Conservation (phyloP, 2,113 vertebrate genomes). For the Odocoileus virginianus region DNA sequence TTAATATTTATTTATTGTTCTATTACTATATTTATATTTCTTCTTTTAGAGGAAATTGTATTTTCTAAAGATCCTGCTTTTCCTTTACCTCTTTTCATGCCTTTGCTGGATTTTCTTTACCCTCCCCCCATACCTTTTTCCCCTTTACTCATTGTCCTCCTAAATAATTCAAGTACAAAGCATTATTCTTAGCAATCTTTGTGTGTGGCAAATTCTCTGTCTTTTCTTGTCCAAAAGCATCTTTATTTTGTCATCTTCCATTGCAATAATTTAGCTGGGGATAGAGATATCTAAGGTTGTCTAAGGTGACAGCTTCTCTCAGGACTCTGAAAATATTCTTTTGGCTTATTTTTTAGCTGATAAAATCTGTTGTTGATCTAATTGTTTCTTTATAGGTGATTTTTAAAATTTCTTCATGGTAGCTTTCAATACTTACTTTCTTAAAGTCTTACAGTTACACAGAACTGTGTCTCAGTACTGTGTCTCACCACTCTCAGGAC, state of each 20-base stretch:
- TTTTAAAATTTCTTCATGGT: not conserved
- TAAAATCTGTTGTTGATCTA: not conserved
- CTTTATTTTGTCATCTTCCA: slow-evolving; percentile 4
- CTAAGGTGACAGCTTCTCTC: not conserved
- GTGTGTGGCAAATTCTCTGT: not conserved
- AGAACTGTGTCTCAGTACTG: not conserved
- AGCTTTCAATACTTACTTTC: not conserved
- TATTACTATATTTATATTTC: not conserved
- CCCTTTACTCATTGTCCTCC: not conserved
- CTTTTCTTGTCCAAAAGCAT: not conserved
- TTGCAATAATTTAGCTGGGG: not conserved
- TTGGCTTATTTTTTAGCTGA: not conserved
- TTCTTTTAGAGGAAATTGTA: not conserved
- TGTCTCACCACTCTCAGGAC: not conserved
- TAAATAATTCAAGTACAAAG: not conserved
- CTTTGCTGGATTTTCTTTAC: not conserved
- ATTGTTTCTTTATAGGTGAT: not conserved
- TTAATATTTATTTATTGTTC: not conserved
- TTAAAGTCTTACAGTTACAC: not conserved
- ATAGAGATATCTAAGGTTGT: not conserved
- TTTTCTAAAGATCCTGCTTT: slow-evolving; percentile 9
- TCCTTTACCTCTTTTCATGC: not conserved
- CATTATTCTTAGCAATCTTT: not conserved
- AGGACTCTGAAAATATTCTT: not conserved
- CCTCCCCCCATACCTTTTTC: not conserved